Evolutionary conservation across 2,888 invertebrate genomes (phyloP), one percentile per base, ranked within the genome.

Genomic region (Lagria hirta): DNA sequence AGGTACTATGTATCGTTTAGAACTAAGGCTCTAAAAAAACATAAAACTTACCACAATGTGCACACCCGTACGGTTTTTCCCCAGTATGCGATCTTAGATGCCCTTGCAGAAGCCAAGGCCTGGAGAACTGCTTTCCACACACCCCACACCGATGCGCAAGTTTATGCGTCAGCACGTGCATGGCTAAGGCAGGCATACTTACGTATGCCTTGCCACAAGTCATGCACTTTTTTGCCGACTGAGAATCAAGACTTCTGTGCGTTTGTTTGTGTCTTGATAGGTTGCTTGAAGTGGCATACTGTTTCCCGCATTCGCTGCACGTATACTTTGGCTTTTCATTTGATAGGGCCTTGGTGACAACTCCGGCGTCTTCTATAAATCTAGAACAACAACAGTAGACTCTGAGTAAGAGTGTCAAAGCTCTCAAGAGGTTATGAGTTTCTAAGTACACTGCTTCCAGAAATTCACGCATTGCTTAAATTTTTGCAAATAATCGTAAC

Each of bases 191-290:
- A 0, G 97, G 97, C 96, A 97, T 97, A 57, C 91, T 92, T 36
- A 97, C 97, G 75, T 97, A 97, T 7, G 93, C 92, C 73, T 96
- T 95, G 57, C 92, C 91, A 73, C 96, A 97, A 57, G 92, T 91
- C 64, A 88, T 86, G 73, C 97, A 97, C 62, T 92, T 90, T 73
- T 94, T 94, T 26, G 96, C 96, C 51, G 90, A 84, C 60, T 89
- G 86, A 7, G 93, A 94, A 75, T 97, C 96, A 30, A 96, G 78
- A 63, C 93, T 91, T 26, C 92, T 81, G 69, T 94, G 93, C 1
- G 93, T 94, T 72, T 93, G 93, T 71, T 91, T 91, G 75, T 92
- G 91, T 42, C 91, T 78, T 22, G 90, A 90, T 29, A 94, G 77
- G 68, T 93, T 94, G 56, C 88, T 89, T 3, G 89, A 89, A 0